Conservation (phyloP, 1,140 invertebrate species). For the Venturia canescens region DNA sequence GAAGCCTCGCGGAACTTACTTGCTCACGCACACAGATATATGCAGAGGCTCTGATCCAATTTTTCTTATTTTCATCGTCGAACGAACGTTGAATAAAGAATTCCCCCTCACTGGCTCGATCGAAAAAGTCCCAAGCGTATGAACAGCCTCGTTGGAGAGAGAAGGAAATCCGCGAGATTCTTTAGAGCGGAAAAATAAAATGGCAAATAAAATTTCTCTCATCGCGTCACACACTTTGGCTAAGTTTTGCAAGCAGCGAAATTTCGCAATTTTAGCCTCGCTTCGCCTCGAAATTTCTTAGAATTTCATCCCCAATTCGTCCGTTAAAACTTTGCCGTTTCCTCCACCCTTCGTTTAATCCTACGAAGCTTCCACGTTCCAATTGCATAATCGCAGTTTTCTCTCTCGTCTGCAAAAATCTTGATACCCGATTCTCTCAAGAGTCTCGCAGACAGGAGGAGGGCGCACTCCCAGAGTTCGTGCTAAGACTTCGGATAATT, state of each 20-base stretch:
- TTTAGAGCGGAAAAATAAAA: conserved; percentile 1
- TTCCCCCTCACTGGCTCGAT: neutral
- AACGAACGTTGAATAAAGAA: conserved; percentile 7
- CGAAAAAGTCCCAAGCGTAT: neutral
- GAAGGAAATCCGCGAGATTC: neutral
- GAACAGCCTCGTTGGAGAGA: neutral
- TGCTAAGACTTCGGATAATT: conserved; percentile 20
- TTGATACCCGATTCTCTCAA: neutral
- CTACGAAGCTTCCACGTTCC: no score
- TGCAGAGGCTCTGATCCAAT: neutral
- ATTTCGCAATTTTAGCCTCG: no score
- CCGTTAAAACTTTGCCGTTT: no score
- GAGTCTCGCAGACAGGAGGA: conserved; percentile 13
- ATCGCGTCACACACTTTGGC: no score
- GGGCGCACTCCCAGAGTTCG: neutral
- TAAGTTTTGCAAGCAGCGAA: no score
- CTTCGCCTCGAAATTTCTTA: no score
- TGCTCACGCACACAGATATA: neutral
- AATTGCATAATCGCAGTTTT: no score
- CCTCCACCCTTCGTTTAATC: no score
- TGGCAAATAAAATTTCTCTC: no score
- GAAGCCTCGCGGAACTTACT: neutral
- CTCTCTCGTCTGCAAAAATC: no score
- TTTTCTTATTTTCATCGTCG: conserved; percentile 22
- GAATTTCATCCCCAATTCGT: no score